Evolutionary conservation across 2,113 vertebrate genomes (phyloP).

Genomic region (Amblyopsis rosae): DNA sequence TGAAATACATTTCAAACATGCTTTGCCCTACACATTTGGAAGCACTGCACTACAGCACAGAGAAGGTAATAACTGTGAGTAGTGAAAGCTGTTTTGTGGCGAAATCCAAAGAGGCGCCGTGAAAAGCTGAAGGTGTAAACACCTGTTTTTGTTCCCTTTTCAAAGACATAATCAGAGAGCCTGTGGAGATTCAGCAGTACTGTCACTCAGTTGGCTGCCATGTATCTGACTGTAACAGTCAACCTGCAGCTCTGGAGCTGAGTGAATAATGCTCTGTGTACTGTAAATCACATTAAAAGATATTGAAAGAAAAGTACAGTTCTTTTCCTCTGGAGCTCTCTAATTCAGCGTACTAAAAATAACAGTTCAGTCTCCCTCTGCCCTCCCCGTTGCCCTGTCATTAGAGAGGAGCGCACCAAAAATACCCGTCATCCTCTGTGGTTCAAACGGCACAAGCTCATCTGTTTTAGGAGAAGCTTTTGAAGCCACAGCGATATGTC

Average conservation of each 20-base stretch:
- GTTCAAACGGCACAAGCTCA: slow-evolving; percentile 60
- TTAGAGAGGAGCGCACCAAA: slow-evolving; percentile 70
- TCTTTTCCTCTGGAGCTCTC: slow-evolving; percentile 35
- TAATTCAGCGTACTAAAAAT: slow-evolving; percentile 61
- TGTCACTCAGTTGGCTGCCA: slow-evolving; percentile 28
- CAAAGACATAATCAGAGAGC: slow-evolving; percentile 50
- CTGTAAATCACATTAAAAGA: slow-evolving; percentile 31
- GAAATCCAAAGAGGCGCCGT: slow-evolving; percentile 31
- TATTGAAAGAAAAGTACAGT: slow-evolving; percentile 16
- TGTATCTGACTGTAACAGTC: slow-evolving; percentile 44
- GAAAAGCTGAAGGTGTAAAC: slow-evolving; percentile 43
- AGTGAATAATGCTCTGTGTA: slow-evolving; percentile 25
- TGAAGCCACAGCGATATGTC: slow-evolving; percentile 47
- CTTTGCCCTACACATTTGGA: neutral
- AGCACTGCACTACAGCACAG: neutral
- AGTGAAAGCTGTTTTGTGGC: slow-evolving; percentile 34
- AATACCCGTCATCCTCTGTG: slow-evolving; percentile 61
- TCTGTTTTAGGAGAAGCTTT: slow-evolving; percentile 47
- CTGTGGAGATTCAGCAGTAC: slow-evolving; percentile 24
- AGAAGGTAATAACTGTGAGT: slow-evolving; percentile 6
- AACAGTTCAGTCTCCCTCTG: slow-evolving; percentile 62
- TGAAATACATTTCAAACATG: too few relatives aligned
- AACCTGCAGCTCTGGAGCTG: slow-evolving; percentile 23
- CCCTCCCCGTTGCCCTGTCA: slow-evolving; percentile 65
- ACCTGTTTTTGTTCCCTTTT: slow-evolving; percentile 39